Conservation (phyloP, 1,140 invertebrate species). For the Ostrea edulis region DNA sequence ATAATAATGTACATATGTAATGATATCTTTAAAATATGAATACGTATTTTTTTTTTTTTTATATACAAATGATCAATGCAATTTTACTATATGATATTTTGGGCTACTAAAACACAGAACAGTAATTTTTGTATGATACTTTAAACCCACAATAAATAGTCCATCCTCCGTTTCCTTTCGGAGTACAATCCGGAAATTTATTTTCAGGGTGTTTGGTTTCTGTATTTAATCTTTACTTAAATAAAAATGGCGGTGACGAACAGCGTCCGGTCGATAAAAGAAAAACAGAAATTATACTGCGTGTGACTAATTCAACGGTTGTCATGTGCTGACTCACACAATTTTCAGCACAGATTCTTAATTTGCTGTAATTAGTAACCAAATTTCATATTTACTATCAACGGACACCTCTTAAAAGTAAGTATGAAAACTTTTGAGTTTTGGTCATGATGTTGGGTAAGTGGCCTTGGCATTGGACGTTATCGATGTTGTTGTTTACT, state of each 20-base stretch:
- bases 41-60: too few relatives aligned
- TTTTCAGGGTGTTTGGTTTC: neutral
- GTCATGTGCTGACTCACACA: conserved; percentile 13
- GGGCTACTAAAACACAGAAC: too few relatives aligned
- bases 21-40: too few relatives aligned
- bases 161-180: too few relatives aligned
- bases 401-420: conserved; percentile 7
- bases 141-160: too few relatives aligned
- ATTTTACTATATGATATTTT: too few relatives aligned
- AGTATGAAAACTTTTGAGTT: conserved; percentile 19
- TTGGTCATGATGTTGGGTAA: conserved; percentile 22
- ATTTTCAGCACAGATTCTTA: neutral
- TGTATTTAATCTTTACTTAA: conserved; percentile 7
- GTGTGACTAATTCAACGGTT: neutral
- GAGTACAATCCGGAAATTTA: neutral
- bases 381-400: neutral
- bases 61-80: too few relatives aligned
- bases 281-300: conserved; percentile 11
- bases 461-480: conserved; percentile 13
- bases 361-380: neutral
- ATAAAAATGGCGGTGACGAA: conserved; percentile 24
- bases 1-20: too few relatives aligned
- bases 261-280: conserved; percentile 33
- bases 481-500: conserved; percentile 18
- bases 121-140: too few relatives aligned